Conservation (phyloP, 2,113 vertebrate species). For the Hypomesus transpacificus region DNA sequence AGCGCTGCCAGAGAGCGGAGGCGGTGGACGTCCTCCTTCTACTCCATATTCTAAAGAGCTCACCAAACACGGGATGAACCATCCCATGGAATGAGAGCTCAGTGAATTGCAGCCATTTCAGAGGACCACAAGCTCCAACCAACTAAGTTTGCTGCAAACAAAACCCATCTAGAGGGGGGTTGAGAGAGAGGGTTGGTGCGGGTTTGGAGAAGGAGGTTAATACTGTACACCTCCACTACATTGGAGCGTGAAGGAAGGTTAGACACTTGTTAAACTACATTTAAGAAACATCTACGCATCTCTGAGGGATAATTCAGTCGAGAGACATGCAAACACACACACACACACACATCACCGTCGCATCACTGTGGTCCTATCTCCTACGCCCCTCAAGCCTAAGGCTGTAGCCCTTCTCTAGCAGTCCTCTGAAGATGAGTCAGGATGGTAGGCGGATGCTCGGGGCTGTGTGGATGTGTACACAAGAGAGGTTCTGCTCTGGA, state of each 20-base stretch:
- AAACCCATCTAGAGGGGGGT: conserved; percentile 6
- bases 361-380: conserved; percentile 6
- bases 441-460: not conserved
- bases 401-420: not conserved
- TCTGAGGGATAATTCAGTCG: conserved; percentile 6
- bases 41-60: conserved; percentile 25
- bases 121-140: not conserved
- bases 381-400: conserved; percentile 22
- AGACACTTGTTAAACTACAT: conserved; percentile 1
- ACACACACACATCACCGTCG: conserved; percentile 21
- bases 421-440: not conserved
- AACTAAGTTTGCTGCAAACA: not conserved
- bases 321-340: conserved; percentile 27
- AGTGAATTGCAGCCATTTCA: not conserved
- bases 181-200: not conserved
- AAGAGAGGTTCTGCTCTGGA: conserved; percentile 35
- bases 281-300: conserved; percentile 2
- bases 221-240: not conserved
- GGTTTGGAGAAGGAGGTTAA: not conserved
- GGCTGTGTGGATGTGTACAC: conserved; percentile 41
- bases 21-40: conserved; percentile 10
- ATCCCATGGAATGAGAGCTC: not conserved
- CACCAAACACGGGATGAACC: conserved; percentile 25
- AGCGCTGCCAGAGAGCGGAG: not conserved
- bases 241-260: not conserved